Percentiles rank a stretch among this genome's conserved stretches.
Conservation (phyloP, 1,140 invertebrate species). For the Ladona fulva region DNA sequence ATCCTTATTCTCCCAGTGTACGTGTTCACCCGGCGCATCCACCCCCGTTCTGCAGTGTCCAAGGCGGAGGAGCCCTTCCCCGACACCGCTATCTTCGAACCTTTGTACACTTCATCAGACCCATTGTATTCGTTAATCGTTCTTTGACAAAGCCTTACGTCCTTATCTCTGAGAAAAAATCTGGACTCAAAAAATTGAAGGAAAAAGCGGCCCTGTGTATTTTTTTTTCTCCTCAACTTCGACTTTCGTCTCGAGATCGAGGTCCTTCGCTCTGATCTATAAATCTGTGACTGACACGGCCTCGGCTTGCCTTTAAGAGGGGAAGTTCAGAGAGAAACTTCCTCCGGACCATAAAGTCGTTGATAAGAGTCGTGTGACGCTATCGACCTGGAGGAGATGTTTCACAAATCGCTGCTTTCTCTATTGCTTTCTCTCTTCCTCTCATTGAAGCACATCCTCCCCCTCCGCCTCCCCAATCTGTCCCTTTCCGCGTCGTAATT, state of each 20-base stretch:
- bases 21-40: no score
- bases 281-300: not conserved
- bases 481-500: not conserved
- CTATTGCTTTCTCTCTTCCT: not conserved
- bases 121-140: not conserved
- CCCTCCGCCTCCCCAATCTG: not conserved
- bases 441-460: not conserved
- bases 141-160: not conserved
- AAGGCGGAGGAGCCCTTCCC: no score
- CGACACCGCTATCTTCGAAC: no score
- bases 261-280: not conserved
- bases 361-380: not conserved
- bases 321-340: not conserved
- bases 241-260: no score
- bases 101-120: not conserved
- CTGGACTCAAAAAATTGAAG: not conserved
- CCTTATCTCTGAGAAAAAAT: not conserved
- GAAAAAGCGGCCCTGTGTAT: not conserved
- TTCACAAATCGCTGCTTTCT: not conserved
- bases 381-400: not conserved
- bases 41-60: no score
- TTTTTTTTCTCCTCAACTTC: no score
- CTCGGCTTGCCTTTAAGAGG: not conserved
- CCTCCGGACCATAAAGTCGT: not conserved
- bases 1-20: no score